A percentile compares a stretch with the other conserved stretches of the same genome.
Conservation (phyloP, 2,888 invertebrate genomes). For the Sisyra terminalis region DNA sequence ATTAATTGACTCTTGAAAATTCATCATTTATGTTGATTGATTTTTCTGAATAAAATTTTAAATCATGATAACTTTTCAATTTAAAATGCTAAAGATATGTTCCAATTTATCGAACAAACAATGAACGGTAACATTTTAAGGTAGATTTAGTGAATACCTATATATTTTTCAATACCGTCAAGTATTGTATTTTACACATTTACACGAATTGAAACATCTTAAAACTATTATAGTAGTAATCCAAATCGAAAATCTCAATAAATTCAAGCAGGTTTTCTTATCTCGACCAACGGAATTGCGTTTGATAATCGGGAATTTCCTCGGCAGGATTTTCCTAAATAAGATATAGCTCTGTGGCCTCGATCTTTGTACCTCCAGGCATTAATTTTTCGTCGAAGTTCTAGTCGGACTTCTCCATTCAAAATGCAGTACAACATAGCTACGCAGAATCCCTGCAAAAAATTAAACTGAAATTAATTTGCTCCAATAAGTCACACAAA, state of each 20-base stretch:
- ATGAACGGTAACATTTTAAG: no score
- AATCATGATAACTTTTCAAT: no score
- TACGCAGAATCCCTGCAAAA: conserved; percentile 40
- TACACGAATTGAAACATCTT: no score
- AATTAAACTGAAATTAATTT: neutral
- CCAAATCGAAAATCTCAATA: neutral
- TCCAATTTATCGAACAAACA: no score
- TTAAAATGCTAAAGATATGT: no score
- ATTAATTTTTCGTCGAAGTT: conserved; percentile 18
- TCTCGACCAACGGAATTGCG: conserved; percentile 5
- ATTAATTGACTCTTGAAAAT: no score
- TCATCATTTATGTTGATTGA: no score
- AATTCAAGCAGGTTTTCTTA: conserved; percentile 5
- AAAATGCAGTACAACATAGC: conserved; percentile 45
- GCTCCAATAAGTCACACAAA: neutral
- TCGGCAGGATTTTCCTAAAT: conserved; percentile 1
- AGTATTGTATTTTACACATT: no score
- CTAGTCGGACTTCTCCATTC: conserved; percentile 40
- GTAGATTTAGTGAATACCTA: no score
- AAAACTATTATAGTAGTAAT: no score
- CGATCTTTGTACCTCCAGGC: conserved; percentile 4
- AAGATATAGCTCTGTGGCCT: neutral
- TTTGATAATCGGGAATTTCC: neutral
- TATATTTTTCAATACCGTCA: no score
- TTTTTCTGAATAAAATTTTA: no score